Evolutionary conservation across 2,797 vertebrate species (phyloP), one percentile per base, ranked within the genome.

Genomic region (Sarcoramphus papa): DNA sequence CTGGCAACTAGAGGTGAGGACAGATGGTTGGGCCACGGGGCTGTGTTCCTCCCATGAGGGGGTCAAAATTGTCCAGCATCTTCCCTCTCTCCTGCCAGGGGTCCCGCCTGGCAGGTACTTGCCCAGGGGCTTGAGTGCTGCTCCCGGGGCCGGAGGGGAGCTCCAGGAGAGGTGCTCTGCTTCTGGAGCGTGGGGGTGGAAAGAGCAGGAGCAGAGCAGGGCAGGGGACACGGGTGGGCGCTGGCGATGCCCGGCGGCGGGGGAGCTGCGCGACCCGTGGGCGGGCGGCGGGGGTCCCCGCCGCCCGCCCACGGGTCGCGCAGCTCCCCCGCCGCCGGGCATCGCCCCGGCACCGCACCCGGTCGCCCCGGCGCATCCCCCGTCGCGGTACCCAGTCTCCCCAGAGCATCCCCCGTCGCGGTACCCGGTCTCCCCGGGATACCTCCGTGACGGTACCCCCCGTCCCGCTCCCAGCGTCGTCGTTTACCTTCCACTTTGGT

Each of bases 401-500:
- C 9, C 37, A 37, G 37, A 37, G 37, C 37, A 37, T 37, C 37
- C 37, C 37, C 37, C 37, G 37, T 37, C 37, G 37, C 37, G 37
- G 37, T 37, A 37, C 37, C 37, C 37, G 37, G 37, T 37, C 37
- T 35, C 65, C 54, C 78, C 65, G n/a, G n/a, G 14, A 45, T 87
- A 37, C 37, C 37, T 37, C 37, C 37, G 37, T 37, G 37, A 37
- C 37, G 37, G 37, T 37, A 37, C 37, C 37, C 37, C 37, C 37
- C 37, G 37, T 37, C 81, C 88, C 93, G 73, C 60, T 90, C 57
- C 63, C 75, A 12, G 62, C 60, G 41, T 10, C 67, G 31, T 15
- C 76, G 51, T 81, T 93, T 96, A 99, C 99, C 99, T 99, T 99
- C 99, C 98, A 99, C 99, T 98, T 99, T 99, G 98, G 99, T 99